A percentile compares a stretch with the other conserved stretches of the same genome.
Evolutionary conservation across 2,797 vertebrate genomes (phyloP).

Genomic region (Hozukius guyotensis): DNA sequence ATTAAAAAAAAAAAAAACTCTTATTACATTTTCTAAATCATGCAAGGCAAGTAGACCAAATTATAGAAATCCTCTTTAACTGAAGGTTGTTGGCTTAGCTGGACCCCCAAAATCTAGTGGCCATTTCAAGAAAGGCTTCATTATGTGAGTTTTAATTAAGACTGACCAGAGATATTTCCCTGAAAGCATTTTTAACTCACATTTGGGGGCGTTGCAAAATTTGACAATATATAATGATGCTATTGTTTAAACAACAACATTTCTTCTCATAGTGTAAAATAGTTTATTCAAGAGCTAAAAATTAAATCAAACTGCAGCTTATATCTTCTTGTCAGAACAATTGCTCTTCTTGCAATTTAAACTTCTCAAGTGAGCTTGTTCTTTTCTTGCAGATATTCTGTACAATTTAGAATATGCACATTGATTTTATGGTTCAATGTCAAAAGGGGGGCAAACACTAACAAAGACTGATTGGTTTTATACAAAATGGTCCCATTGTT

Average conservation of each 20-base stretch:
- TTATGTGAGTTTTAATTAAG: conserved; percentile 2
- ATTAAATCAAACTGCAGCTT: background rate
- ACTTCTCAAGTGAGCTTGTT: background rate
- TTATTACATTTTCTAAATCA: background rate
- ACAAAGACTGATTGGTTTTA: background rate
- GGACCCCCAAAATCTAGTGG: background rate
- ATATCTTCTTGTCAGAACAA: background rate
- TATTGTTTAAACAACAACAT: background rate
- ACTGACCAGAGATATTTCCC: background rate
- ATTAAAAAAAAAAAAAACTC: background rate
- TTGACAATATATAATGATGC: background rate
- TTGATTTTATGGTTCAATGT: background rate
- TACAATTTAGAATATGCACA: background rate
- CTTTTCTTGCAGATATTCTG: background rate
- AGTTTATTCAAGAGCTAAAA: background rate
- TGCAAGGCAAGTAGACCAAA: background rate
- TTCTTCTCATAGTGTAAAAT: background rate
- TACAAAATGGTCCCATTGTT: background rate
- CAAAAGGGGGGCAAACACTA: background rate
- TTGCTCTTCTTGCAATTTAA: background rate
- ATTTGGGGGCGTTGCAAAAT: background rate
- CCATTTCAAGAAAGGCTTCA: background rate
- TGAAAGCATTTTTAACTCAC: background rate
- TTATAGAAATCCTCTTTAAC: background rate
- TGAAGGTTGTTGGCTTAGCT: background rate